Evolutionary conservation across 2,888 invertebrate species (phyloP), one percentile per base, ranked within the genome.

Genomic region (Ormyrus thymus): DNA sequence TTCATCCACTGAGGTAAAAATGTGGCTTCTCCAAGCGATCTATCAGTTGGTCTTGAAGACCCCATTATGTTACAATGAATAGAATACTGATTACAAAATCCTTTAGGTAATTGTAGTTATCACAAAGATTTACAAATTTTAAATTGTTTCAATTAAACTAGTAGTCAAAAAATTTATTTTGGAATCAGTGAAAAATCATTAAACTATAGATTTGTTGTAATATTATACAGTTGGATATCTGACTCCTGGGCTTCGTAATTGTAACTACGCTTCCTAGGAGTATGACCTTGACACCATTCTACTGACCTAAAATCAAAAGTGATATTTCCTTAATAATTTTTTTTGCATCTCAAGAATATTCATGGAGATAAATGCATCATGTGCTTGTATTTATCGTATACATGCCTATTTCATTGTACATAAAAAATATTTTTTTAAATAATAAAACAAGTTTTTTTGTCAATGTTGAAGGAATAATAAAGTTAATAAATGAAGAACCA

Each of bases 1-100:
- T 94, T 95, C 94, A 95, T 95, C 95, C 95, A 95, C 86, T 93
- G 92, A 2, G 95, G 95, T 81, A 95, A 89, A 66, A 93, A 92
- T 82, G 94, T 92, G 84, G 93, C 94, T 66, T 84, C 83, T 62
- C 86, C 84, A 4, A 90, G 84, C 9, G 87, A 89, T 79, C 86
- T 86, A 59, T 90, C 89, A 58, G 86, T 84, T 50, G 86, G 87
- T 78, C 86, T 83, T 3, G 90, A 86, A 6, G 89, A 87, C 29
- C 87, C 89, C 90, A 90, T 90, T 78, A 79, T 77, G 46, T 64
- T 58, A 68, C n/a, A 29, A 66, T 78, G 11, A 48, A 11, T 53
- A 56, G 55, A 15, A 45, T 50, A 65, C 53, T 6, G 55, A 61
- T 72, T 65, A 29, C 29, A 29, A 29, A 29, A 29, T 29, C 29